These are phyloP conservation scores for Mystacides longicornis DNA, from an alignment of 2,888 invertebrate species.

Conservation along the genomic window DNA sequence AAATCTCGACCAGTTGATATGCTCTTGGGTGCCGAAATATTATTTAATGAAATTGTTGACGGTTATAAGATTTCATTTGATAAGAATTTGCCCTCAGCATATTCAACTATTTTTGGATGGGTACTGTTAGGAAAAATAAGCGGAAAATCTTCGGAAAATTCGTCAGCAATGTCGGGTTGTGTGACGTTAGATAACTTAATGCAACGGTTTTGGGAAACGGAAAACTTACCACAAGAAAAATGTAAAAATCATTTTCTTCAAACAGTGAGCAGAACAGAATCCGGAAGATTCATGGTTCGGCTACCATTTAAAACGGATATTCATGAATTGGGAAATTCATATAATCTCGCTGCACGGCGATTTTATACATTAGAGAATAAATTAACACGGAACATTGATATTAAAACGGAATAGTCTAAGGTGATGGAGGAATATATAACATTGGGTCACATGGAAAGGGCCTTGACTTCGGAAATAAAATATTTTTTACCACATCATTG, in stretches of 20 bases:
- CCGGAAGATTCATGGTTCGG: background rate
- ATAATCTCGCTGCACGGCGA: background rate
- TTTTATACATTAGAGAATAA: background rate
- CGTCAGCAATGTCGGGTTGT: background rate
- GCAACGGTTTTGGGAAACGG: background rate
- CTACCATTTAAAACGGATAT: background rate
- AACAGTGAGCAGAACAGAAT: background rate
- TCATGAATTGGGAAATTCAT: background rate
- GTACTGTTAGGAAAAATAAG: background rate
- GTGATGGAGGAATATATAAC: background rate
- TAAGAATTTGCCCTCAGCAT: background rate
- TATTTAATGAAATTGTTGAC: background rate
- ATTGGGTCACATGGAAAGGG: background rate
- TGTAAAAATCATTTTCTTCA: background rate
- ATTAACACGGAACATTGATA: background rate
- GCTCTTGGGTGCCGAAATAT: background rate
- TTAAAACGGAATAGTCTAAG: background rate
- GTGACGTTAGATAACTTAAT: background rate
- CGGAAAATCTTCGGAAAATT: background rate
- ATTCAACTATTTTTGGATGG: slow-evolving; percentile 2
- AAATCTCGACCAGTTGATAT: background rate
- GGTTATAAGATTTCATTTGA: background rate
- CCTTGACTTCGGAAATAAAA: background rate
- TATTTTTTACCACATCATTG: background rate
- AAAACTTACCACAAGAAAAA: background rate